phyloP scores from a whole-genome alignment of 2,113 vertebrate species.

The Orthonyx spaldingii region DNA sequence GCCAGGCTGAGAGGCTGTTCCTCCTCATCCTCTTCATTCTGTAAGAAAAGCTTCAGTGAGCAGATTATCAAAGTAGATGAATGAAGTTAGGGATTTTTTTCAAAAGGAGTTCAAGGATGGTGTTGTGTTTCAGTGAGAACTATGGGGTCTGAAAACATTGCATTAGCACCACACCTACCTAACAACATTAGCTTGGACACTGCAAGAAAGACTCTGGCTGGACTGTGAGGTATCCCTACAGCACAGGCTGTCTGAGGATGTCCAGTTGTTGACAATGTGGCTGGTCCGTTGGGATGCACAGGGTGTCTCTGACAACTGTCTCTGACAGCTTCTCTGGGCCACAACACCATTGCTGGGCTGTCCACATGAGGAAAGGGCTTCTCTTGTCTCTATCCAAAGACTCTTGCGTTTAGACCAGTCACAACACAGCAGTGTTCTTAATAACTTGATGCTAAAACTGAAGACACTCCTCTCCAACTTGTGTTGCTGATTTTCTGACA shows the following conservation, averaged over 20 bases:
- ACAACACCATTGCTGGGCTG: rapidly evolving
- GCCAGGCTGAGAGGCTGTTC: constrained; percentile 87
- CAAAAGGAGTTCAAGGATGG: background rate
- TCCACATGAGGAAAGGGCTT: background rate
- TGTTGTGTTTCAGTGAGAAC: background rate
- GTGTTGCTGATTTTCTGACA: background rate
- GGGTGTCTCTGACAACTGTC: too few relatives aligned
- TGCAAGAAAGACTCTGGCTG: background rate
- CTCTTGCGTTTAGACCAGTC: background rate
- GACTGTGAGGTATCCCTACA: background rate
- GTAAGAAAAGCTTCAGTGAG: constrained; percentile 1
- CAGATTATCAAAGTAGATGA: background rate
- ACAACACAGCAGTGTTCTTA: background rate
- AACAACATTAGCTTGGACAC: background rate
- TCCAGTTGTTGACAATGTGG: too few relatives aligned
- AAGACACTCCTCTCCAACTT: background rate
- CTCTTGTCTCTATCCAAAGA: background rate
- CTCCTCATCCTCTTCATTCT: constrained; percentile 84
- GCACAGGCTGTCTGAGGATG: background rate
- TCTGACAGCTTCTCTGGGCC: background rate
- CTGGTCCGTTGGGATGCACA: too few relatives aligned
- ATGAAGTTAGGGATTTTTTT: background rate
- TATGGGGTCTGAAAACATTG: rapidly evolving
- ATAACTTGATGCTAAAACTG: background rate
- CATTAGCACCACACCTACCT: background rate